Base-by-base conservation (phyloP, 1,140 invertebrate genomes). In the Condylostylus longicornis region DNA sequence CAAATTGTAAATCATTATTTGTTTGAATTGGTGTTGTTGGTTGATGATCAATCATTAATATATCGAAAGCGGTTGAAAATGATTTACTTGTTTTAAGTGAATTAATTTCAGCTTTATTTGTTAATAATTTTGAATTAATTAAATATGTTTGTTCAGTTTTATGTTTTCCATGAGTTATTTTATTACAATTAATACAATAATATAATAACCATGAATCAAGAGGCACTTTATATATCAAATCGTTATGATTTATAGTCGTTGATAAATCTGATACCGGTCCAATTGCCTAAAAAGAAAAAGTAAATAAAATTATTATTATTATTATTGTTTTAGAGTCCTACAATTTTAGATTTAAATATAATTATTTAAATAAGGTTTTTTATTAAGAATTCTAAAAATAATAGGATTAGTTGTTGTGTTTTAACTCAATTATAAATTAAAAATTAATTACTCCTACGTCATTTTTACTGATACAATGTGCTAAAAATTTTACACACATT, bases 111-210 rank as follows among this genome's bases (percentile, higher is more conserved):
- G 57, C 52, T 18, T 47, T 38, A 40, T 42, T 59, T 34, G 35
- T 54, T 21, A 53, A 23, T 27, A 59, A 43, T 30, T 43, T 32
- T 22, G 33, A 37, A 38, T 58, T 56, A n/a, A 57, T 43, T 19
- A 55, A 46, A 43, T 45, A 58, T 21, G 37, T 27, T 18, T 36
- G 43, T 32, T 47, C 32, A 28, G 38, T 41, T 31, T 35, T 41
- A n/a, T 42, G 44, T 32, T 51, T 58, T 33, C 50, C 55, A 41
- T 40, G 57, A 23, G 57, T 31, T 25, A 48, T 51, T 23, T 36
- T 33, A 33, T 49, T 49, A 40, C 55, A 58, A 37, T 55, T 58
- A 35, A 51, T 45, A 42, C 55, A 58, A 25, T 51, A 17, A 15
- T 30, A 42, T 5, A 58, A 31, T 31, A 49, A 44, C 55, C 55